Evolutionary conservation across 2,113 vertebrate species (phyloP).

Genomic region (Rousettus leschenaultii): DNA sequence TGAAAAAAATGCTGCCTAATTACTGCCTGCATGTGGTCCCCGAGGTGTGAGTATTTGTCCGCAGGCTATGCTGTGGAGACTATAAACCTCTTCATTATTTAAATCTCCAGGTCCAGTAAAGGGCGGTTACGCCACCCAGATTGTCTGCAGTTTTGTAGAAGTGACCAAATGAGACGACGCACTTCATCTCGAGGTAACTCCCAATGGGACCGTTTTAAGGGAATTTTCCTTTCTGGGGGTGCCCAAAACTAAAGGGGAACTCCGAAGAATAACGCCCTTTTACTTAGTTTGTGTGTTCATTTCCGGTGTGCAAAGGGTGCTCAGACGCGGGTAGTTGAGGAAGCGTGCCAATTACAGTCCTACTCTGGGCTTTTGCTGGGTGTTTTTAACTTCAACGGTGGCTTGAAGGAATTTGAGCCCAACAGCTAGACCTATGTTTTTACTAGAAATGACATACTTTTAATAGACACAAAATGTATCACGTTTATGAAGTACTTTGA

Average conservation of each 20-base stretch:
- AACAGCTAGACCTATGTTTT: not conserved
- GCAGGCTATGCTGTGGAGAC: conserved; percentile 74
- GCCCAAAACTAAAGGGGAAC: not conserved
- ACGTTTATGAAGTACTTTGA: not conserved
- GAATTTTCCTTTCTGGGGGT: not conserved
- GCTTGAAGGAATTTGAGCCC: not conserved
- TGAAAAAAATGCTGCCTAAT: conserved; percentile 77
- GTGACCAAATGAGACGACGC: conserved; percentile 58
- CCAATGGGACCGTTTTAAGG: not conserved
- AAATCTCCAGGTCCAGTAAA: conserved; percentile 75
- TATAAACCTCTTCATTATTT: conserved; percentile 79
- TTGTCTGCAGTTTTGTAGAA: conserved; percentile 48
- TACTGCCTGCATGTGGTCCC: conserved; percentile 75
- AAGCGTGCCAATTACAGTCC: not conserved
- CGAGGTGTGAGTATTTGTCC: conserved; percentile 73
- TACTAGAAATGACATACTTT: not conserved
- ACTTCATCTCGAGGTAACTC: conserved; percentile 44
- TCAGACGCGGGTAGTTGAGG: not conserved
- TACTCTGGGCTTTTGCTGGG: not conserved
- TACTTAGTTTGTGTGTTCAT: not conserved
- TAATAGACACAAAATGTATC: not conserved
- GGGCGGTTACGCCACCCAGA: conserved; percentile 69
- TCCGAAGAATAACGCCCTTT: not conserved
- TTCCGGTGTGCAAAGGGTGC: not conserved
- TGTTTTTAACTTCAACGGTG: not conserved